Evolutionary conservation across 2,888 invertebrate genomes (phyloP).

Genomic region (Conomelus anceps): DNA sequence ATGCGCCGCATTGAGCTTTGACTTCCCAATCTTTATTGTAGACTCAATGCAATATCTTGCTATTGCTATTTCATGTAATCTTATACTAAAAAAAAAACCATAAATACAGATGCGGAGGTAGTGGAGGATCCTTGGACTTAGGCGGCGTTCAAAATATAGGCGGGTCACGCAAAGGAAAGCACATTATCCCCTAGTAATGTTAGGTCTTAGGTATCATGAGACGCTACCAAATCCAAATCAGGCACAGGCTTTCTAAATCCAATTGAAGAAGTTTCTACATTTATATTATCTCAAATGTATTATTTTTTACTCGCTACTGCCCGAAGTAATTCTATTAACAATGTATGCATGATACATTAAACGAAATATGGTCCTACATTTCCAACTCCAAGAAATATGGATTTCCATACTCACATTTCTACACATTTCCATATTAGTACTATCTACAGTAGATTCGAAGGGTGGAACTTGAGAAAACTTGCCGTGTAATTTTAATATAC

Average conservation of each 20-base stretch:
- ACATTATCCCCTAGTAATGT: not conserved
- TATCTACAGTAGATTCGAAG: no score
- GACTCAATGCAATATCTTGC: not conserved
- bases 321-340: no score
- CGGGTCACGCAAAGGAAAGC: not conserved
- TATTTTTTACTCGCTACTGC: not conserved
- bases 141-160: not conserved
- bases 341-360: no score
- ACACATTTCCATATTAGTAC: no score
- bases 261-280: not conserved
- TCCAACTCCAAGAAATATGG: no score
- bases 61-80: not conserved
- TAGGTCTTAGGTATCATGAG: not conserved
- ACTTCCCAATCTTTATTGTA: not conserved
- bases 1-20: not conserved
- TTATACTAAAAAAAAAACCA: not conserved
- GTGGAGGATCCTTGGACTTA: not conserved
- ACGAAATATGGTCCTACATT: no score
- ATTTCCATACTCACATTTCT: no score
- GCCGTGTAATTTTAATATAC: no score
- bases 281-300: not conserved
- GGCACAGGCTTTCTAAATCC: not conserved
- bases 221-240: not conserved
- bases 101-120: not conserved
- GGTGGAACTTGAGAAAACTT: no score